Percentiles rank a stretch among this genome's conserved stretches.
These are phyloP conservation scores for Poecilia picta DNA, from an alignment of 2,797 vertebrate species.

Conservation along the genomic window DNA sequence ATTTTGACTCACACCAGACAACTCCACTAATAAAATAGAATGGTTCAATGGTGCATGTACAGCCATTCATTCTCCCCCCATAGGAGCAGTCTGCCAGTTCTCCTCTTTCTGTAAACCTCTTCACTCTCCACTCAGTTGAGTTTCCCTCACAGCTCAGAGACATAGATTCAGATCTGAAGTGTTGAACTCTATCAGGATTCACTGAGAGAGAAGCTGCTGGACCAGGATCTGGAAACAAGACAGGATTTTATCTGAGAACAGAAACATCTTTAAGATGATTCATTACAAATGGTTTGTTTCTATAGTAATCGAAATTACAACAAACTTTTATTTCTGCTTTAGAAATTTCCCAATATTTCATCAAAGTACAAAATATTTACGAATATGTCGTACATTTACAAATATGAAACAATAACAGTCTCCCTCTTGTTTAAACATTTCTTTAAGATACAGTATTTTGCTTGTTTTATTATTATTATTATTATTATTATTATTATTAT, in stretches of 20 bases:
- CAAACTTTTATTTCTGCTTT: too few relatives aligned
- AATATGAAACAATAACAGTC: too few relatives aligned
- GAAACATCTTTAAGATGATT: too few relatives aligned
- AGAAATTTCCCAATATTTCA: not conserved
- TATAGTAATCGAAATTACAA: not conserved
- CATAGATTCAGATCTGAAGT: constrained; percentile 4
- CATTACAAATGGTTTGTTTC: not conserved
- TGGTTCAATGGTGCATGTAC: not conserved
- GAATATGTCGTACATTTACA: too few relatives aligned
- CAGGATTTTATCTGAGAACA: not conserved
- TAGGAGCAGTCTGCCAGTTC: not conserved
- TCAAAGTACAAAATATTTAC: too few relatives aligned
- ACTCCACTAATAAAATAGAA: not conserved
- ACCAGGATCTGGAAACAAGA: constrained; percentile 5
- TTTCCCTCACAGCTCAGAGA: constrained; percentile 11
- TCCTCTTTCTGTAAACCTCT: fast-evolving
- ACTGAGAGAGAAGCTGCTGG: constrained; percentile 13
- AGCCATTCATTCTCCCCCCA: not conserved
- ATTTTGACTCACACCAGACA: constrained; percentile 4
- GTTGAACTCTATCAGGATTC: constrained; percentile 14
- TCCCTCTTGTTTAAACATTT: too few relatives aligned
- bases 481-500: too few relatives aligned
- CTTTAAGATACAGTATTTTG: too few relatives aligned
- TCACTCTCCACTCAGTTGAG: not conserved
- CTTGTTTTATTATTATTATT: too few relatives aligned